Base-by-base conservation (phyloP, 2,888 invertebrate species). In the Athrips mouffetella region DNA sequence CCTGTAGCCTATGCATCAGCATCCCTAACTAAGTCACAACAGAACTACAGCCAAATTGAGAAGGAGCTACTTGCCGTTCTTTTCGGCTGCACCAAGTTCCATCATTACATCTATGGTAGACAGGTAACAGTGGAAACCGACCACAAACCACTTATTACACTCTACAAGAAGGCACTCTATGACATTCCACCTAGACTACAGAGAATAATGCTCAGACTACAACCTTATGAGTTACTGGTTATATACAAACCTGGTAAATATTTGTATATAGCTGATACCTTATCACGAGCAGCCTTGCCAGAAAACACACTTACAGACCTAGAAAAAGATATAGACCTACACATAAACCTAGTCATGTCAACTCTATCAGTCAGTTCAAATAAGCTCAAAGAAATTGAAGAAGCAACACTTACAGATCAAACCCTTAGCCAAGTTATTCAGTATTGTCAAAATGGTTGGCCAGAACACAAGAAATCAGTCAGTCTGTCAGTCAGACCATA, bases 31-130 rank as follows among this genome's bases (percentile, higher is more conserved):
- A n/a, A 18, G 2, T 6, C 20, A 3, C 13, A 39, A 15, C 3
- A 6, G 21, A n/a, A 15, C 11, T 39, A 41, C 35, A 49, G 49
- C 2, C 54, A 54, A 41, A 54, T 54, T 3, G 54, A 54, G 31
- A 54, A 54, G 39, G 54, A 54, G 49, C 37, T 54, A 13, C 42
- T 50, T 2, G 54, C 54, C 11, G 45, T 52, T 11, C 44, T 54
- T 0, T 54, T 50, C 21, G 54, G 35, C 1, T 54, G 52, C 11
- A 25, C 6, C 7, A 27, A 27, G n/a, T 55, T 52, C 11, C 55
- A 55, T 21, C 55, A 55, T n/a, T 55, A 41, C 10, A 42, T 15
- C 33, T 39, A 39, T 39, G 39, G 39, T 21, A n/a, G 15, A 4
- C 18, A 21, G 2, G 10, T 39, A 2, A 21, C 11, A 10, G 39